Evolutionary conservation across 1,140 invertebrate species (phyloP).

Genomic region (Drosophila seguyi): DNA sequence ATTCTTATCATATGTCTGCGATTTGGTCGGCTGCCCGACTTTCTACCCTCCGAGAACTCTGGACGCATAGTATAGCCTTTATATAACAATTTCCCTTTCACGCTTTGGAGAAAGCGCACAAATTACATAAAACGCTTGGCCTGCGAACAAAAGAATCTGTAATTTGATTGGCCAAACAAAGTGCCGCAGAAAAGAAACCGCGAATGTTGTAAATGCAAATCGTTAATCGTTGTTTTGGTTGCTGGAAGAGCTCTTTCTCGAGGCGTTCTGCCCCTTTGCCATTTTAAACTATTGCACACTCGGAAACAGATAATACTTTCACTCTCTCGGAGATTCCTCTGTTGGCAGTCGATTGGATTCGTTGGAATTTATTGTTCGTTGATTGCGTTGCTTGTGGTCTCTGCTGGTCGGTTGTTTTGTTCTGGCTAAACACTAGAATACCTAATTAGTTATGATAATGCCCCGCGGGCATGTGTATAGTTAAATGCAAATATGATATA

Average conservation of each 20-base stretch:
- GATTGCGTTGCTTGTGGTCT: slow-evolving; percentile 67
- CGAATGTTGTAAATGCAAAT: slow-evolving; percentile 42
- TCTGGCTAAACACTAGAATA: slow-evolving; percentile 57
- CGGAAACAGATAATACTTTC: slow-evolving; percentile 66
- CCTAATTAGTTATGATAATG: slow-evolving; percentile 49
- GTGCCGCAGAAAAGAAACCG: slow-evolving; percentile 30
- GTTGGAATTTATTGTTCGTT: slow-evolving; percentile 75
- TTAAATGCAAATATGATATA: slow-evolving; percentile 75
- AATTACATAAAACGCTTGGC: slow-evolving; percentile 58
- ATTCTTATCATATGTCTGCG: slow-evolving; percentile 42
- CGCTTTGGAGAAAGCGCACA: slow-evolving; percentile 40
- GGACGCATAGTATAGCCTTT: slow-evolving; percentile 21
- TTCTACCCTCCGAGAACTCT: slow-evolving; percentile 24
- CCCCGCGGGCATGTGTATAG: slow-evolving; percentile 33
- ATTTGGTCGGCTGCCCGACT: slow-evolving; percentile 10
- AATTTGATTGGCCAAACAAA: slow-evolving; percentile 22
- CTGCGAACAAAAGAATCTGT: slow-evolving; percentile 62
- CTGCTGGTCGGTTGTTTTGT: slow-evolving; percentile 31
- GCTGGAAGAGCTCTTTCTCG: slow-evolving; percentile 24
- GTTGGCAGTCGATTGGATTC: slow-evolving; percentile 54
- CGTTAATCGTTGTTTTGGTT: slow-evolving; percentile 12
- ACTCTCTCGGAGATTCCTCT: slow-evolving; percentile 58
- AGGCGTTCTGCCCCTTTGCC: slow-evolving; percentile 19
- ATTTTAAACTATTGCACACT: slow-evolving; percentile 71
- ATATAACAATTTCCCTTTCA: slow-evolving; percentile 54